These are phyloP conservation scores for Ictalurus furcatus DNA, from an alignment of 2,113 vertebrate species.

Conservation along the genomic window DNA sequence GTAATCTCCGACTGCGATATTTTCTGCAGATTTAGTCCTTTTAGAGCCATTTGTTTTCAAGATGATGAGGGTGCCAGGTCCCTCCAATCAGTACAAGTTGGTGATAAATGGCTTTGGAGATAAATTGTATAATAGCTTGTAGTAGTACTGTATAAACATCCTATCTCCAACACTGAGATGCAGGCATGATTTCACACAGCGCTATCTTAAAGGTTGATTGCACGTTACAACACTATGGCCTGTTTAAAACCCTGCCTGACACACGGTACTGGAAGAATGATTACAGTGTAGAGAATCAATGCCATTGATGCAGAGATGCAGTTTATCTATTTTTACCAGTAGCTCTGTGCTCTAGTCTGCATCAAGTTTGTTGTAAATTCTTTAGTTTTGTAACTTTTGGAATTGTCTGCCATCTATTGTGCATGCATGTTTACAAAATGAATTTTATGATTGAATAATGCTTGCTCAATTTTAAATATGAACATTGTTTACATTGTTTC, in stretches of 20 bases:
- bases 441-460: not conserved
- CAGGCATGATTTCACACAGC: conserved; percentile 35
- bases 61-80: conserved; percentile 57
- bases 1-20: conserved; percentile 53
- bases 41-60: conserved; percentile 55
- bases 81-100: conserved; percentile 52
- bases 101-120: conserved; percentile 57
- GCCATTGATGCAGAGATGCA: conserved; percentile 38
- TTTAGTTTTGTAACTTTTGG: conserved; percentile 13
- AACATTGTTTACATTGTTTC: not conserved
- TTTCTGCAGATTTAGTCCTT: conserved; percentile 55
- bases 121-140: conserved; percentile 54
- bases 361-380: conserved; percentile 5
- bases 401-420: not conserved
- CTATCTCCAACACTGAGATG: conserved; percentile 43
- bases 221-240: conserved; percentile 21
- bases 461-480: not conserved
- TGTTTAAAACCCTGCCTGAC: conserved; percentile 49
- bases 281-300: conserved; percentile 48
- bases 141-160: conserved; percentile 45
- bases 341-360: conserved; percentile 4
- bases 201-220: conserved; percentile 52
- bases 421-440: not conserved
- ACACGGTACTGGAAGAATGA: conserved; percentile 38
- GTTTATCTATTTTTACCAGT: conserved; percentile 43